Evolutionary conservation across 2,888 invertebrate genomes (phyloP).

Genomic region (Thecocarcelia acutangulata): DNA sequence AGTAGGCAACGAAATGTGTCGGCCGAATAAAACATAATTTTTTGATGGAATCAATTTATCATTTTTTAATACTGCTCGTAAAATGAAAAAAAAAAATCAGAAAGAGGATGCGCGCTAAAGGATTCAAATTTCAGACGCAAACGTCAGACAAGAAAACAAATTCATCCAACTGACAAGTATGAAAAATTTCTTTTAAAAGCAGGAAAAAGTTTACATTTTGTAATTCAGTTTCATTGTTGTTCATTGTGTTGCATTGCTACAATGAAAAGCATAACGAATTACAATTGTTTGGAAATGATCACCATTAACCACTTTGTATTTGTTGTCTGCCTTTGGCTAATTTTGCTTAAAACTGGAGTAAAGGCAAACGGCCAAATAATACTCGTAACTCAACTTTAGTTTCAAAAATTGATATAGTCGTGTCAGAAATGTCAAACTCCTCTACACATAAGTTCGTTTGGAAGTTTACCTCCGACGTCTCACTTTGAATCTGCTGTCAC

Average conservation of each 20-base stretch:
- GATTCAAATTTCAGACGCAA: not conserved
- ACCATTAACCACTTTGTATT: slow-evolving; percentile 1
- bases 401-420: slow-evolving; percentile 75
- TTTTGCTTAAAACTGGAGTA: slow-evolving; percentile 33
- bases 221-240: slow-evolving; percentile 10
- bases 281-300: slow-evolving; percentile 70
- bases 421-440: slow-evolving; percentile 72
- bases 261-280: slow-evolving; percentile 74
- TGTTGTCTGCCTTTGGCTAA: slow-evolving; percentile 2
- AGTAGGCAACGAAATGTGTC: too few species aligned
- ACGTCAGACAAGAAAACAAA: not conserved
- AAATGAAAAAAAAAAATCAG: too few species aligned
- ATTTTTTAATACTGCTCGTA: too few species aligned
- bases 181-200: slow-evolving; percentile 44
- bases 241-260: slow-evolving; percentile 15
- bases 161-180: slow-evolving; percentile 52
- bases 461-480: slow-evolving; percentile 1
- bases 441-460: slow-evolving; percentile 1
- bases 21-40: too few species aligned
- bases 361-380: too few species aligned
- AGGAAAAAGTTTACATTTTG: slow-evolving; percentile 6
- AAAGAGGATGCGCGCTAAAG: too few species aligned
- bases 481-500: not conserved
- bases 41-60: too few species aligned
- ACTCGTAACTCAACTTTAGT: not conserved